Conservation (phyloP, 2,113 vertebrate species). For the Anas platyrhynchos region DNA sequence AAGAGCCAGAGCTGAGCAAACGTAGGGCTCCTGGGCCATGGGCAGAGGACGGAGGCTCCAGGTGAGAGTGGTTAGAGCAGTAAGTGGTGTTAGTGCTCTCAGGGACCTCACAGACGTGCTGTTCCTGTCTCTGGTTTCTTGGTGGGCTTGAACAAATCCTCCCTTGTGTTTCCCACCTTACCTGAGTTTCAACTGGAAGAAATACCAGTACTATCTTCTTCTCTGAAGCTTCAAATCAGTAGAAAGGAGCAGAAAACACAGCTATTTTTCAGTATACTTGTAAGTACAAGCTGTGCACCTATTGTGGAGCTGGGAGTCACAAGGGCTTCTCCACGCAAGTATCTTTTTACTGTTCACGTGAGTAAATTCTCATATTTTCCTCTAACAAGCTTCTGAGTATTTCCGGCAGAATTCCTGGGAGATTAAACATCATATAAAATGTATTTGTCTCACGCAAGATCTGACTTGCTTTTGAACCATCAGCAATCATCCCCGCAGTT, state of each 20-base stretch:
- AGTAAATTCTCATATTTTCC: conserved; percentile 34
- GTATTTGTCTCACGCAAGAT: conserved; percentile 45
- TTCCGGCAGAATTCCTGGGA: conserved; percentile 51
- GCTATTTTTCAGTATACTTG: neutral
- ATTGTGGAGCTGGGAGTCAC: neutral
- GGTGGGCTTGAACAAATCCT: neutral
- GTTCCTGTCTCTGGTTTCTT: neutral
- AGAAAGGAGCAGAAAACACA: neutral
- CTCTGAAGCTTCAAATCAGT: neutral
- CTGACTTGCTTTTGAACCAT: conserved; percentile 56
- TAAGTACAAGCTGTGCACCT: neutral
- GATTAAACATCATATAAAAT: conserved; percentile 51
- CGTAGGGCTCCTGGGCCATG: neutral
- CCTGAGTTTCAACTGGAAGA: neutral
- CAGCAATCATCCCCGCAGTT: conserved; percentile 26
- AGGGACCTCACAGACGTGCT: neutral
- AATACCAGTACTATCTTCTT: neutral
- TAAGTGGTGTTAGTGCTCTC: neutral
- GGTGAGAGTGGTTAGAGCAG: neutral
- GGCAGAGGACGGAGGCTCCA: neutral
- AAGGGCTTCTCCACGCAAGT: neutral
- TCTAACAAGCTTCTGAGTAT: conserved; percentile 51
- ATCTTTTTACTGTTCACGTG: conserved; percentile 3
- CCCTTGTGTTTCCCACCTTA: neutral
- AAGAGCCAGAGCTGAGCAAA: neutral